Base-by-base conservation (phyloP, 2,113 vertebrate species). In the Numida meleagris region DNA sequence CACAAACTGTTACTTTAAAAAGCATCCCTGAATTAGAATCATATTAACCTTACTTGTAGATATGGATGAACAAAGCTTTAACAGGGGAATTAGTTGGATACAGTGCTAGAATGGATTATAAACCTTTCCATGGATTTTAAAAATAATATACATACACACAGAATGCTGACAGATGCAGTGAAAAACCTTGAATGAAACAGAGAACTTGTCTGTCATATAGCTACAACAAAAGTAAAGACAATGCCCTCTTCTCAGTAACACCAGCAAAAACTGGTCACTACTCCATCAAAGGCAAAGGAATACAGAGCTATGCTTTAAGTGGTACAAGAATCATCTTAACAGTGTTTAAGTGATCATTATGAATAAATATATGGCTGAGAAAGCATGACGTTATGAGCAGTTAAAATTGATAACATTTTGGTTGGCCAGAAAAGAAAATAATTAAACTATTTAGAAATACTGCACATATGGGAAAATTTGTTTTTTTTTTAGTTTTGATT, bases 361-460 rank as follows among this genome's bases (percentile, higher is more conserved):
- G 91, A 89, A 86, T 63, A 94, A 88, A 90, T 42, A 70, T 10
- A 67, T 11, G 27, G 57, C 36, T 78, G 55, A 71, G 58, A 93
- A 82, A 24, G 55, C 72, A 42, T 27, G 58, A 66, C 34, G 55
- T 51, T 55, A 67, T 17, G 12, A 93, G 51, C 27, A 78, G 42
- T 58, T 79, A 23, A 75, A 90, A 88, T 29, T 68, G 38, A 63
- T 88, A 81, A 25, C 6, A 33, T 72, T 90, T 90, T 70, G 19
- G 46, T 73, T 75, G 62, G 27, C 21, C n/a, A 88, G 80, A 78
- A 95, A 96, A 93, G 42, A 86, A 94, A 92, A 87, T 65, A 91
- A 82, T 5, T 58, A n/a, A 83, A 16, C 1, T 86, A 91, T 50
- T 82, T 2, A 48, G 19, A 93, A 78, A 95, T 71, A 75, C 14